Conservation (phyloP, 2,113 vertebrate species). For the Sisor rabdophorus region DNA sequence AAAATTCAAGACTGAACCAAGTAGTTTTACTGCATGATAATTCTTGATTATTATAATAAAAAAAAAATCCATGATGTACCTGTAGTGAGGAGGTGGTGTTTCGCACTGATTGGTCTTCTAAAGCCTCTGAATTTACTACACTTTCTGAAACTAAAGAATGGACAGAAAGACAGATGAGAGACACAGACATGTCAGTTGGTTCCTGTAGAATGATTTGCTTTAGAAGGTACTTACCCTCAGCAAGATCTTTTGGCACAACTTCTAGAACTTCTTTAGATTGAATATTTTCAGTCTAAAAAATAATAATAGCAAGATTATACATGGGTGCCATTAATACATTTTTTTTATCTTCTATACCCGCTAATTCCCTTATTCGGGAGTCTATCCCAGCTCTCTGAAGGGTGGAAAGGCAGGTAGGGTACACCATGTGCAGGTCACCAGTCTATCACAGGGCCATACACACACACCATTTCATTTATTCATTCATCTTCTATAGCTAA, state of each 20-base stretch:
- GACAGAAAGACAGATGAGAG: neutral
- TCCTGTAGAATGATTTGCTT: neutral
- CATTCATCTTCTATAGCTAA: too few species aligned
- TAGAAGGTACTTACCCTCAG: slow-evolving; percentile 21
- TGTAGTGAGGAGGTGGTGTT: slow-evolving; percentile 13
- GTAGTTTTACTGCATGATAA: neutral
- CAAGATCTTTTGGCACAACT: neutral
- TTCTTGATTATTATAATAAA: too few species aligned
- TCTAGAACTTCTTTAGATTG: slow-evolving; percentile 19
- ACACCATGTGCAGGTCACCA: too few species aligned
- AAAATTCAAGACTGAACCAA: slow-evolving; percentile 5
- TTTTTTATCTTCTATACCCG: too few species aligned
- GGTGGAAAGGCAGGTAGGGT: neutral
- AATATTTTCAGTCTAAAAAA: slow-evolving; percentile 17
- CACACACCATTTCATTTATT: too few species aligned
- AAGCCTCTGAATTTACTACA: slow-evolving; percentile 7
- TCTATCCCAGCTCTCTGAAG: neutral
- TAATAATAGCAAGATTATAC: neutral
- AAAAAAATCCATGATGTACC: slow-evolving; percentile 11
- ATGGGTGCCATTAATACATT: neutral
- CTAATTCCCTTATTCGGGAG: too few species aligned
- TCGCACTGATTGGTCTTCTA: slow-evolving; percentile 3
- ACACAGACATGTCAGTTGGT: neutral
- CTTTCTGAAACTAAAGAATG: slow-evolving; percentile 31
- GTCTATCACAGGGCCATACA: too few species aligned